Base-by-base conservation (phyloP, 2,888 invertebrate genomes). In the Anoplius nigerrimus region DNA sequence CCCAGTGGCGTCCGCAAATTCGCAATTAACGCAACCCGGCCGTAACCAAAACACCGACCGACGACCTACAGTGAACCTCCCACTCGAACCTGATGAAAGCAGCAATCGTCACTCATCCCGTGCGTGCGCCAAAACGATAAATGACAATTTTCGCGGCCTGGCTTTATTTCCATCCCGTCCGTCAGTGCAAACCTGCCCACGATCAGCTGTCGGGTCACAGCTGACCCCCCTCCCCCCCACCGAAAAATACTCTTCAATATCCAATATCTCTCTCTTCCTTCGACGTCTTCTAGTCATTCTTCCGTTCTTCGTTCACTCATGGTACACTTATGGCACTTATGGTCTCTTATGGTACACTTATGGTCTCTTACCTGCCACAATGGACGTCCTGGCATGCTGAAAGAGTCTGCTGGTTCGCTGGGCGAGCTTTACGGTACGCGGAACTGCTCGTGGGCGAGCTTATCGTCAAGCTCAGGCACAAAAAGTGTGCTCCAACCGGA, bases 351-450 rank as follows among this genome's bases (percentile, higher is more conserved):
- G n/a, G 20, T 8, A 20, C 4, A 11, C 42, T 0, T 21, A 42
- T 42, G 43, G 15, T 27, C 1, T 43, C 90, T 90, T 89, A 94
- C 94, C 92, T 94, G 94, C 93, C 93, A 94, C 89, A 94, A 90
- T 76, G 93, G 93, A 91, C 93, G 93, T 91, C 93, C 93, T 89
- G 94, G 93, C 93, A 94, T 94, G 89, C 90, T 92, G 79, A 62
- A 52, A 34, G 34, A 6, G 15, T 62, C 24, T 27, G 45, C 21
- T 22, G 8, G 6, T 21, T 42, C 58, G 51, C 65, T 63, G 55
- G 62, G 27, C 21, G 21, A 66, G n/a, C n/a, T 65, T 69, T 66
- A 45, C 56, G 55, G 58, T 62, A 54, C 45, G 57, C 22, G 46
- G 53, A 22, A 48, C 51, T 21, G 45, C 22, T 34, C 43, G 66